Base-by-base conservation (phyloP, 2,888 invertebrate species). In the Halictus quadricinctus region DNA sequence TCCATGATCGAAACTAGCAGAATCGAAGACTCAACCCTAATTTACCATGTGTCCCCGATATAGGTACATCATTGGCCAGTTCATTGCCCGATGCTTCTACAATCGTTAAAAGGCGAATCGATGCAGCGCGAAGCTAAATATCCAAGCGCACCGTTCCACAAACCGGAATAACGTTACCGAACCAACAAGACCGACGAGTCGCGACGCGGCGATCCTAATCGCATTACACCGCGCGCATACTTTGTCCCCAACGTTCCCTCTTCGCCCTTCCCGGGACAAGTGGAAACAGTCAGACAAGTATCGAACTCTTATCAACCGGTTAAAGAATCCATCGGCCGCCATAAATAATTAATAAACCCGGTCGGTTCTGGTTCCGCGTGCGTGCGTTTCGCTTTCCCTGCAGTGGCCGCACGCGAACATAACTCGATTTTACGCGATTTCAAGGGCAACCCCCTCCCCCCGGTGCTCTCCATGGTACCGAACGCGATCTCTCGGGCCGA, bases 281-380 rank as follows among this genome's bases (percentile, higher is more conserved):
- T 21, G 21, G 41, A 41, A 10, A 69, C 21, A 4, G 69, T 21
- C 69, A 21, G 69, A 18, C 76, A 48, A 15, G 15, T 58, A 78
- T 77, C 78, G n/a, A 82, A 86, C 81, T 86, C 82, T 76, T 83
- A 89, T 79, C 83, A 43, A 48, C 66, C 78, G 76, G 60, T 72
- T 69, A 78, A 81, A 80, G 76, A 78, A 50, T 81, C 86, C 48
- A 48, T 64, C 81, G 81, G 79, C 81, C 80, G 82, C 76, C 76
- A 89, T 91, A 90, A 92, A 91, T 91, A 91, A 90, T 90, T 88
- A 87, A 91, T 91, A 90, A 83, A 89, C 79, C 80, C 79, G 88
- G 21, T 89, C 87, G 85, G 76, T 74, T 69, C 79, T 70, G 75
- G 72, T 79, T 60, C 70, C 66, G 54, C 73, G n/a, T 50, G 79